Percentiles rank a stretch among this genome's conserved stretches.
Evolutionary conservation across 2,888 invertebrate species (phyloP).

Genomic region (Acleris sparsana): DNA sequence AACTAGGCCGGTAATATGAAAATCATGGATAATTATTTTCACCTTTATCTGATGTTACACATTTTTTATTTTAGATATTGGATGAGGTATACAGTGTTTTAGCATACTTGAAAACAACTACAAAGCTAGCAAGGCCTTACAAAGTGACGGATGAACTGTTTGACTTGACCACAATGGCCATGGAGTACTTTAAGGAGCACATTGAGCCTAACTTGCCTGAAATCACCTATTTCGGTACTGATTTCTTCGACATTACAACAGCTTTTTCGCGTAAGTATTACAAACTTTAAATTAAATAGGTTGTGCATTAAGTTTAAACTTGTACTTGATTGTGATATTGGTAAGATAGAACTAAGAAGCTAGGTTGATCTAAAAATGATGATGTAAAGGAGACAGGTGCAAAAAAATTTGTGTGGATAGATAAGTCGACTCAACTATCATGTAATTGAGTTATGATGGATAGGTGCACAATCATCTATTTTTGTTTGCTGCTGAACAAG

Average conservation of each 20-base stretch:
- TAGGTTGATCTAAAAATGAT: no score
- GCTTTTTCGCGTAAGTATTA: constrained; percentile 86
- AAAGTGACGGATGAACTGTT: constrained; percentile 97
- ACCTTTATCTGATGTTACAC: not conserved
- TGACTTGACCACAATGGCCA: constrained; percentile 98
- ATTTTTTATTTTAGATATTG: constrained; percentile 86
- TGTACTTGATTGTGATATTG: no score
- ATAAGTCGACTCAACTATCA: no score
- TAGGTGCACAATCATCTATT: no score
- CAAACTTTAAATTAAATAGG: constrained; percentile 8
- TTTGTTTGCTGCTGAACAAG: no score
- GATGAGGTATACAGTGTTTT: constrained; percentile 96
- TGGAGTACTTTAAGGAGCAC: constrained; percentile 98
- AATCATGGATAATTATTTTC: not conserved
- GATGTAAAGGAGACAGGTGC: no score
- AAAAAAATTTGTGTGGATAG: no score
- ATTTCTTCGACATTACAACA: constrained; percentile 90
- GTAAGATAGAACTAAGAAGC: no score
- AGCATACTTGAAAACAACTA: constrained; percentile 91
- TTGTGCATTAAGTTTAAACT: no score
- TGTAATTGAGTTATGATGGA: no score
- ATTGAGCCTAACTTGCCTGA: constrained; percentile 95
- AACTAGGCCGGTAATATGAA: no score
- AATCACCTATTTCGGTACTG: constrained; percentile 93
- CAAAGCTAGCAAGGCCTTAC: constrained; percentile 92